A percentile compares a stretch with the other conserved stretches of the same genome.
These are phyloP conservation scores for Drosophila picticornis DNA, from an alignment of 2,888 invertebrate species.

Conservation along the genomic window DNA sequence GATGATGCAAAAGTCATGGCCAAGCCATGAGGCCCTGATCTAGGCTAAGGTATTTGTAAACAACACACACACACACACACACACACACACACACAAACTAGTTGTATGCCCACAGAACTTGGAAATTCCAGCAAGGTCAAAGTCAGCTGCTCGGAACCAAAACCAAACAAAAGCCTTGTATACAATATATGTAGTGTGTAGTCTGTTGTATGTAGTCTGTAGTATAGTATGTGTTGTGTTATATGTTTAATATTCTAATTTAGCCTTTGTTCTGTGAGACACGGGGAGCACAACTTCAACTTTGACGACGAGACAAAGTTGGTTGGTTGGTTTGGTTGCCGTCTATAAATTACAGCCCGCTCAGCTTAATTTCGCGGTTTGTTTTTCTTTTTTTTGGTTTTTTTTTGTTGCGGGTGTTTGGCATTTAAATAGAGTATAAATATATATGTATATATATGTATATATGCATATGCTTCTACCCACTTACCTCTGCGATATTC, in stretches of 20 bases:
- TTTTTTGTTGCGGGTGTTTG: conserved; percentile 56
- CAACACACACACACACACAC: conserved; percentile 2
- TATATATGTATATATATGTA: neutral
- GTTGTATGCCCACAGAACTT: conserved; percentile 17
- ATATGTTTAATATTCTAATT: conserved; percentile 72
- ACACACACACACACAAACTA: conserved; percentile 16
- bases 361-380: conserved; percentile 41
- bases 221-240: conserved; percentile 42
- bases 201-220: conserved; percentile 20
- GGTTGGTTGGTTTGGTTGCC: conserved; percentile 8
- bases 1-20: conserved; percentile 40
- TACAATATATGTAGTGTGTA: conserved; percentile 17
- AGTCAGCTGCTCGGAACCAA: conserved; percentile 78
- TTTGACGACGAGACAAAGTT: conserved; percentile 65
- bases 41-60: conserved; percentile 26
- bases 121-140: conserved; percentile 67
- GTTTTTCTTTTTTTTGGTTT: neutral
- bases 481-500: conserved; percentile 31
- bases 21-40: conserved; percentile 28
- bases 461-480: conserved; percentile 9
- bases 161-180: conserved; percentile 43
- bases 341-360: conserved; percentile 66
- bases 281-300: conserved; percentile 42
- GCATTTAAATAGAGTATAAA: conserved; percentile 57
- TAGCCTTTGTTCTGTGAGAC: conserved; percentile 61